Base-by-base conservation (phyloP, 2,888 invertebrate genomes). In the Hydropsyche betteni region DNA sequence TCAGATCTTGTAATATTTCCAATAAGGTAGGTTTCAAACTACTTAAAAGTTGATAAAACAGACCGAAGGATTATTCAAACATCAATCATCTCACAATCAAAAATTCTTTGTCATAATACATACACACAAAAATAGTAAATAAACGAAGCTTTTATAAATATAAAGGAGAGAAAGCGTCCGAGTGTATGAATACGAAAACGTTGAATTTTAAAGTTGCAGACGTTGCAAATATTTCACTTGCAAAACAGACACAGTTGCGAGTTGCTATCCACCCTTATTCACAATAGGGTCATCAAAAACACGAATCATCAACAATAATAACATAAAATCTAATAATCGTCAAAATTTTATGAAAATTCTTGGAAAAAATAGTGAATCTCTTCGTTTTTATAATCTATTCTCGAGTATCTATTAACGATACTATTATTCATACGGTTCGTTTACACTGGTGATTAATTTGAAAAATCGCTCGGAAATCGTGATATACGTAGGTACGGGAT, bases 211-310 rank as follows among this genome's bases (percentile, higher is more conserved):
- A 64, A 64, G n/a, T 24, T 36, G 64, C 12, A 34, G 34, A 64
- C 64, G 64, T 36, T 53, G 52, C 8, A 52, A 36, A 55, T 38
- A 69, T 74, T 74, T 74, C 69, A 68, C 74, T 74, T 74, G 74
- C 74, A 74, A 74, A 74, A 68, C 74, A 52, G 68, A 34, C 69
- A 69, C 68, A 52, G 68, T 68, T 74, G 68, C 64, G 44, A 58
- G 33, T 14, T 55, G 51, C 55, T 1, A 55, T 55, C 16, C 55
- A 61, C 61, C 64, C 64, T 10, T 36, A 64, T 64, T 36, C 34
- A 12, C n/a, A 36, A 6, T n/a, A 64, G 64, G 64, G 64, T 64
- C n/a, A n/a, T 61, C 16, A n/a, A 0, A 64, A 64, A 14, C 5
- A 12, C 6, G 4, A 3, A 55, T 55, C n/a, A n/a, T 6, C 16